Conservation (phyloP, 2,113 vertebrate species). For the Ctenomys sociabilis region DNA sequence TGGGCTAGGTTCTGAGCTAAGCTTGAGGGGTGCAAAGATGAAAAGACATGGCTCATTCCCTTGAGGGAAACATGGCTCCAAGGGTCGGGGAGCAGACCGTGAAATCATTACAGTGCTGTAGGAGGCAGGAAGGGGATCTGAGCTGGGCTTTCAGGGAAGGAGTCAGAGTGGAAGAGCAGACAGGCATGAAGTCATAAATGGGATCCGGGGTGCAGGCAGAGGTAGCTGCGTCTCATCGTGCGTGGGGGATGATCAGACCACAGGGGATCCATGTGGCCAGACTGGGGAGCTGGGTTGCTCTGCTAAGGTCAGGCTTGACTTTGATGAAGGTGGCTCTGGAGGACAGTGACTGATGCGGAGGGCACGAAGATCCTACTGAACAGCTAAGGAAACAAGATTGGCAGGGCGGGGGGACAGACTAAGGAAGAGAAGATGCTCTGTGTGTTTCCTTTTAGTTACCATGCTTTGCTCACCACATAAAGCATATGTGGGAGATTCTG, state of each 20-base stretch:
- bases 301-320: not conserved
- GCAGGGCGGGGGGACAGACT: not conserved
- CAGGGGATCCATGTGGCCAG: not conserved
- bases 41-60: constrained; percentile 5
- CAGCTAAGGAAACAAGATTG: not conserved
- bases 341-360: not conserved
- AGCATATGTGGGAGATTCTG: not conserved
- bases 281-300: not conserved
- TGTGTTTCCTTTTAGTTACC: constrained; percentile 29
- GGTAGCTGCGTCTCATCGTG: not conserved
- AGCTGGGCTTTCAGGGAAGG: not conserved
- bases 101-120: not conserved
- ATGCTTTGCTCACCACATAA: not conserved
- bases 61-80: not conserved
- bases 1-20: constrained; percentile 59
- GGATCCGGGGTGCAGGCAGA: not conserved
- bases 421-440: not conserved
- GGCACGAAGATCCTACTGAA: not conserved
- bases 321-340: constrained; percentile 6
- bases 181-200: not conserved
- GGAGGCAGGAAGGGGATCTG: not conserved
- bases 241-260: not conserved
- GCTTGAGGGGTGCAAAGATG: constrained; percentile 27
- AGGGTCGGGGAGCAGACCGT: not conserved
- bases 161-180: not conserved